These are phyloP conservation scores for Momotus momota DNA, from an alignment of 2,797 vertebrate genomes.

Conservation along the genomic window DNA sequence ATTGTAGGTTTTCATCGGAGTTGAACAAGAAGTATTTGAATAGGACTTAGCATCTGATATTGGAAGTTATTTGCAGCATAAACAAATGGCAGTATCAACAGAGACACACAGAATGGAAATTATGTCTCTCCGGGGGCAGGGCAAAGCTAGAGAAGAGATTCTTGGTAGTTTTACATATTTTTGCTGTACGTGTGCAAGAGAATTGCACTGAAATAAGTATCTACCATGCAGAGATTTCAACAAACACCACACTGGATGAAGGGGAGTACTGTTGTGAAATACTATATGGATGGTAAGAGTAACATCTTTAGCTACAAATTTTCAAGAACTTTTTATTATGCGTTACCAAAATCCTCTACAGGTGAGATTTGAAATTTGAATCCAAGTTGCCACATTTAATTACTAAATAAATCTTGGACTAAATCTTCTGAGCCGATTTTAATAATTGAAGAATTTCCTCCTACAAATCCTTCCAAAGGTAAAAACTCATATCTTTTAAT, in stretches of 20 bases:
- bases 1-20: not conserved
- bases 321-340: not conserved
- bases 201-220: not conserved
- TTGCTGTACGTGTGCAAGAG: not conserved
- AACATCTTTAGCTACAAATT: not conserved
- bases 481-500: not conserved
- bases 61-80: not conserved
- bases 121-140: not conserved
- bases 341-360: not conserved
- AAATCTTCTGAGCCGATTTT: slow-evolving; percentile 51
- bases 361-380: slow-evolving; percentile 14
- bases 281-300: not conserved
- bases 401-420: slow-evolving; percentile 63
- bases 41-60: not conserved
- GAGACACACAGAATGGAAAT: not conserved
- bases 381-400: slow-evolving; percentile 21
- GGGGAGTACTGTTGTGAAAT: not conserved
- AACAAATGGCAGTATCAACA: not conserved
- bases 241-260: not conserved
- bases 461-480: slow-evolving; percentile 20
- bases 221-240: not conserved
- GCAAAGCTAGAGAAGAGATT: not conserved
- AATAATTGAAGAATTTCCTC: slow-evolving; percentile 47
- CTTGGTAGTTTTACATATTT: not conserved
- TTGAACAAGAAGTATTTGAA: not conserved